These are phyloP conservation scores for Polypedilum vanderplanki DNA, from an alignment of 1,140 invertebrate genomes.

Conservation along the genomic window DNA sequence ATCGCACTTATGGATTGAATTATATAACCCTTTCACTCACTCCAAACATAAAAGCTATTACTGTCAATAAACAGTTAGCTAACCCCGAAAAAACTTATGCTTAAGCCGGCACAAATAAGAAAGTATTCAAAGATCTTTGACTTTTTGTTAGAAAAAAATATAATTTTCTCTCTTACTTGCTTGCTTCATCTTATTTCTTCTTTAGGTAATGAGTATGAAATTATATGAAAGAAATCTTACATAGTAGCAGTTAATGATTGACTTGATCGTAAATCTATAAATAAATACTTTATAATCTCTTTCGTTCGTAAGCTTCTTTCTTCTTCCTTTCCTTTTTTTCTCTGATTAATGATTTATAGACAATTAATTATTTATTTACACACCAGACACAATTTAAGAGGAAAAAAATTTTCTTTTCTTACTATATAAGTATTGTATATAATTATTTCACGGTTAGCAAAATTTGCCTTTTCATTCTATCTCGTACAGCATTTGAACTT, in stretches of 20 bases:
- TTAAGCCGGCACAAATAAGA: too few relatives aligned
- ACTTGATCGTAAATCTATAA: background rate
- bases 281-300: background rate
- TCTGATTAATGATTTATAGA: background rate
- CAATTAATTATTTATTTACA: constrained; percentile 12
- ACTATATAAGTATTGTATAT: background rate
- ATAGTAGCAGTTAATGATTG: background rate
- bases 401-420: background rate
- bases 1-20: too few relatives aligned
- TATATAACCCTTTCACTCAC: too few relatives aligned
- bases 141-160: too few relatives aligned
- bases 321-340: background rate
- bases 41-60: too few relatives aligned
- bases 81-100: too few relatives aligned
- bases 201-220: too few relatives aligned
- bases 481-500: background rate
- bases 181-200: too few relatives aligned
- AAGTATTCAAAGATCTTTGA: too few relatives aligned
- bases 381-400: background rate
- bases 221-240: too few relatives aligned
- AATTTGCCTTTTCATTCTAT: constrained; percentile 5
- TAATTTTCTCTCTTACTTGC: too few relatives aligned
- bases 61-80: too few relatives aligned
- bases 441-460: constrained; percentile 2
- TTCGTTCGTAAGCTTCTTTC: background rate